Base-by-base conservation (phyloP, 1,140 invertebrate genomes). In the Aricia agestis region DNA sequence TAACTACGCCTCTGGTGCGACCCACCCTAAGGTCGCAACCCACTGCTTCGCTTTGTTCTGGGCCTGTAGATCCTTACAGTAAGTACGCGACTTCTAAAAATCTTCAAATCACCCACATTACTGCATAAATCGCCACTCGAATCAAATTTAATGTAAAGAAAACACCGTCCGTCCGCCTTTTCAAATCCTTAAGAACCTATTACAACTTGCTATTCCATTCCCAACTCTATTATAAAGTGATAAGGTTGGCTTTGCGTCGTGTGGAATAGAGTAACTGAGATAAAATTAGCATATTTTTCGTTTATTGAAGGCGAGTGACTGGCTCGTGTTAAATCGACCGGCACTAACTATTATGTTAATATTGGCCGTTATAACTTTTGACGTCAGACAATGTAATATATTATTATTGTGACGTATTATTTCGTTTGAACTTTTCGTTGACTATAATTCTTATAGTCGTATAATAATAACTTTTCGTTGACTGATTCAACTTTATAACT, bases 241-340 rank as follows among this genome's bases (percentile, higher is more conserved):
- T 13, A 69, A 19, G 58, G 68, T 65, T 63, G 32, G 4, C n/a
- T 41, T 41, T 69, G 19, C 36, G 18, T 36, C 10, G 25, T 36
- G 58, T 42, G 45, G n/a, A 6, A 1, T 63, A 17, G 19, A 17
- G 19, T 11, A 25, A 63, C 32, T 63, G 59, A 65, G 68, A 70
- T 70, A 42, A 70, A 70, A 70, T 70, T 70, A 63, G 59, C 68
- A 70, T 70, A 70, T 42, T 65, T 45, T 70, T 70, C 68, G 68
- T 70, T 70, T 70, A 70, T 70, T 70, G 68, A 65, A 65, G 68
- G 15, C 36, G 58, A 63, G 59, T 70, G 68, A 70, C 68, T 70
- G 58, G 68, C 59, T 25, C 58, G 68, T 45, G 32, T 65, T 65
- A 70, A 70, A 70, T 70, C 58, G 68, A 36, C 58, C 63, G 68